Evolutionary conservation across 2,113 vertebrate species (phyloP), one percentile per base, ranked within the genome.

Genomic region (Pitta sordida): DNA sequence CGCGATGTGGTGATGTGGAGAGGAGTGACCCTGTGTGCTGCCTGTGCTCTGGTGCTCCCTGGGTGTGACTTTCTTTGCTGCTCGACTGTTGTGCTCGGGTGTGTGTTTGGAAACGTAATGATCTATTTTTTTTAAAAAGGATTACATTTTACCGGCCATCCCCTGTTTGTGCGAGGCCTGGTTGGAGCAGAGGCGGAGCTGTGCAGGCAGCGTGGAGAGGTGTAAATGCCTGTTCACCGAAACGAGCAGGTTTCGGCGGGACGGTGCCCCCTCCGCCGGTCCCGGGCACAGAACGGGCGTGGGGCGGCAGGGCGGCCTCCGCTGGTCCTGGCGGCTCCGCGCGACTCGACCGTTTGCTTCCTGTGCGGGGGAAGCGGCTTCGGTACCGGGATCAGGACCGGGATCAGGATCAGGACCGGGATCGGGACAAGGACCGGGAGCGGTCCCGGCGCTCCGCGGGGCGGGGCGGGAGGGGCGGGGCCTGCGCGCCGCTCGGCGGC

Each of bases 1-100:
- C 0, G 6, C 12, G 12, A 15, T 1, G 3, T 0, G 22, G 18
- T 41, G 4, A 14, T 39, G 20, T 5, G 55, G 46, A 21, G 59
- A 18, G 59, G 41, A 46, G 6, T 10, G 51, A 5, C 7, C 13
- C 13, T 2, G 0, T 9, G 32, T 20, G 6, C 71, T 69, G 16
- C 9, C 2, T 10, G 27, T 34, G 22, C 37, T 26, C 44, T 16
- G 19, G 4, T 15, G 1, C 20, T 85, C 41, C 24, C 19, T 7
- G 1, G 3, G 2, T 7, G 23, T 24, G 43, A 9, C 1, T 1
- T n/a, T 59, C 41, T 44, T 37, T 21, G 9, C 53, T 7, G 16
- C 43, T 59, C 2, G 18, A 30, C 26, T 26, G 21, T 24, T 1
- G 1, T 23, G 17, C 34, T 49, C 7, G 13, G 11, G 5, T 30